phyloP scores from a whole-genome alignment of 23 tunicate species.

The Trididemnum miniatum region DNA sequence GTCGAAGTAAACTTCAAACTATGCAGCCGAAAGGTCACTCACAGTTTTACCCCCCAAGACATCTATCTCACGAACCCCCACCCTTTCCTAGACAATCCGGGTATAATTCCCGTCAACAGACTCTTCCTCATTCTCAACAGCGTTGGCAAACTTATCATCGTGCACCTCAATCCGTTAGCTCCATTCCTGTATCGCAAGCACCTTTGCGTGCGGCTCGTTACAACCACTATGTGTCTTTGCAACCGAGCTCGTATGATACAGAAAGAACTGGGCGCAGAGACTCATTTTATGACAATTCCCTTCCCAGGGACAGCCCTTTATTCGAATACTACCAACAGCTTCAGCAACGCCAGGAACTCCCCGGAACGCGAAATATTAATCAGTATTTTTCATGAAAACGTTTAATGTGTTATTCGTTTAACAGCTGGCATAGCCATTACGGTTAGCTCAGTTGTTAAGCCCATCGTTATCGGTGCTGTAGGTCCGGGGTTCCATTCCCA shows the following conservation, averaged over 20 bases:
- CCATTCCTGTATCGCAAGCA: constrained; percentile 1
- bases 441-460: no score
- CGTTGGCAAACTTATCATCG: neutral
- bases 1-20: neutral
- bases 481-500: no score
- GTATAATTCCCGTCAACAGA: neutral
- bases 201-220: constrained; percentile 13
- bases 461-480: no score
- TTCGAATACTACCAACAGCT: constrained; percentile 83
- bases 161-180: neutral
- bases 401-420: no score
- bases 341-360: constrained; percentile 52
- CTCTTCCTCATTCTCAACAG: neutral
- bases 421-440: no score
- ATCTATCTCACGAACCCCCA: constrained; percentile 34
- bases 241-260: constrained; percentile 17
- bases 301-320: constrained; percentile 72
- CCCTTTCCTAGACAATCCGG: constrained; percentile 45
- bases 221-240: constrained; percentile 57
- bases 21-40: neutral
- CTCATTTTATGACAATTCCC: constrained; percentile 84
- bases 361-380: constrained; percentile 83
- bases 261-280: constrained; percentile 24
- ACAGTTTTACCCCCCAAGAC: neutral
- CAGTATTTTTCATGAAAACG: constrained; percentile 50